Percentiles rank a stretch among this genome's conserved stretches.
Conservation (phyloP, 1,140 invertebrate genomes). For the Hesperophylax magnus region DNA sequence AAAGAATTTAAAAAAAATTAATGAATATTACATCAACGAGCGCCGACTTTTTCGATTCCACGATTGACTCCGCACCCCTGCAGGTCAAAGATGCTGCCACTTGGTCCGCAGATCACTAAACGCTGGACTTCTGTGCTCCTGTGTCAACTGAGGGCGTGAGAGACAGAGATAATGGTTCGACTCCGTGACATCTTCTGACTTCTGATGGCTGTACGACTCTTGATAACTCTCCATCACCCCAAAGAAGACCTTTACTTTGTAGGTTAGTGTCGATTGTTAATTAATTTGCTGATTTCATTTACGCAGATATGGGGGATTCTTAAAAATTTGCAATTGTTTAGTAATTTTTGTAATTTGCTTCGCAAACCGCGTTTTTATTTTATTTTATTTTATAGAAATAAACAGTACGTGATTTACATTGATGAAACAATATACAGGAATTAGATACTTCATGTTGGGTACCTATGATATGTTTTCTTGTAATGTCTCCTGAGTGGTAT, state of each 20-base stretch:
- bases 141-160: background rate
- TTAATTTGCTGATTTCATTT: too few species aligned
- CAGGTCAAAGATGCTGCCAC: slow-evolving; percentile 44
- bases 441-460: too few species aligned
- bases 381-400: too few species aligned
- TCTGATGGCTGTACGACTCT: background rate
- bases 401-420: too few species aligned
- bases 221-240: background rate
- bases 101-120: background rate
- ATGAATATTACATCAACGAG: slow-evolving; percentile 35
- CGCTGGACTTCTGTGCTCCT: background rate
- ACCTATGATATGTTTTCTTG: too few species aligned
- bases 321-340: too few species aligned
- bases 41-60: slow-evolving; percentile 44
- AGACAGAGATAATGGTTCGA: background rate
- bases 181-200: background rate
- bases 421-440: too few species aligned
- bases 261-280: background rate
- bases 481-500: too few species aligned
- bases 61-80: slow-evolving; percentile 44
- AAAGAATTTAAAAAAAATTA: too few species aligned
- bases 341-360: too few species aligned
- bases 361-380: too few species aligned
- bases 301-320: too few species aligned
- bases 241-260: background rate